Evolutionary conservation across 1,140 invertebrate species (phyloP).

Genomic region (Hylaeus anthracinus): DNA sequence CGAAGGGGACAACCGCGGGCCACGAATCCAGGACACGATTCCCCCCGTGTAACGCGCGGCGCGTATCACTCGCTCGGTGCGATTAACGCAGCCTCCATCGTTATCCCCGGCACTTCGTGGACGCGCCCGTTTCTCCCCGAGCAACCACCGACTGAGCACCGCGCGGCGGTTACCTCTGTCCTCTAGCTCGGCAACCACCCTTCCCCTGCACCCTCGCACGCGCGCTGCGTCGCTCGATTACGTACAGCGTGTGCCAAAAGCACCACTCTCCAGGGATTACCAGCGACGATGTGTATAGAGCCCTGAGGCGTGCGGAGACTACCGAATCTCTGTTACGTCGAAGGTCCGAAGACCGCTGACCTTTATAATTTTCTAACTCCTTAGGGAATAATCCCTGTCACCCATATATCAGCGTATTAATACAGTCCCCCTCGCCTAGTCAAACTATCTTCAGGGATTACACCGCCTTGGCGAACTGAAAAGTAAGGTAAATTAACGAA

Average conservation of each 20-base stretch:
- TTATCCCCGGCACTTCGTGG: slow-evolving; percentile 37
- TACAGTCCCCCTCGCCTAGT: too few relatives aligned
- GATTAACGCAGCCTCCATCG: slow-evolving; percentile 56
- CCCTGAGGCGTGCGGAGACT: too few relatives aligned
- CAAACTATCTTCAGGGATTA: too few relatives aligned
- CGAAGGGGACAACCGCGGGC: slow-evolving; percentile 9
- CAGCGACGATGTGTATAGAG: too few relatives aligned
- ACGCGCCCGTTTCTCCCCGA: slow-evolving; percentile 53
- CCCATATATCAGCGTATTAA: too few relatives aligned
- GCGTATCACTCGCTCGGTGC: slow-evolving; percentile 53
- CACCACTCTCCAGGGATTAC: too few relatives aligned
- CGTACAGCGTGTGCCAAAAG: slow-evolving; percentile 14
- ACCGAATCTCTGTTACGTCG: too few relatives aligned
- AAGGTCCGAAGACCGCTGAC: too few relatives aligned
- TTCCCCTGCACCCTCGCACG: slow-evolving; percentile 16
- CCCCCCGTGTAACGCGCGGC: slow-evolving; percentile 44
- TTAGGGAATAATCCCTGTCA: too few relatives aligned
- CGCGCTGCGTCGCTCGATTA: slow-evolving; percentile 47
- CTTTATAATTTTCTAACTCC: too few relatives aligned
- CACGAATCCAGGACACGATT: slow-evolving; percentile 45
- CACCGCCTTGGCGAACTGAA: too few relatives aligned
- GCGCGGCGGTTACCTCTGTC: slow-evolving; percentile 35
- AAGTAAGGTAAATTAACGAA: too few relatives aligned
- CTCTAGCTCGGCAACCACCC: slow-evolving; percentile 12
- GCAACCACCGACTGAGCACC: slow-evolving; percentile 61